Conservation (phyloP, 2,797 vertebrate genomes). For the Propithecus deckenii region DNA sequence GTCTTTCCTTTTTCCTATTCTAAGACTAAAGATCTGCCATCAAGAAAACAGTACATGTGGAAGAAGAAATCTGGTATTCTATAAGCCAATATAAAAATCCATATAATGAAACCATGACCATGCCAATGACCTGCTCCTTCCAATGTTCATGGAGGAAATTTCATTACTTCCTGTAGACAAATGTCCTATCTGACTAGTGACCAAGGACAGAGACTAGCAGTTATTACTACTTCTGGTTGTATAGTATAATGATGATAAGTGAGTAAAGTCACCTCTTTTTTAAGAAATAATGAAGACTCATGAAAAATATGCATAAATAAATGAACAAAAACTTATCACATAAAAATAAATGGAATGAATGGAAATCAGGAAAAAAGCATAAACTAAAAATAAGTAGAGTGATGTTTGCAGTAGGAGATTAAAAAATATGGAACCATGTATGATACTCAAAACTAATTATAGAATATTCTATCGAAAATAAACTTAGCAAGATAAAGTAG, state of each 20-base stretch:
- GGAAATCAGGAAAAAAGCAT: neutral
- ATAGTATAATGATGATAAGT: neutral
- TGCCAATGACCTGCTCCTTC: neutral
- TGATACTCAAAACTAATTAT: neutral
- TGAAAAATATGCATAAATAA: neutral
- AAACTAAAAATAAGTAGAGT: neutral
- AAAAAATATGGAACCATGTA: neutral
- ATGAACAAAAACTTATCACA: neutral
- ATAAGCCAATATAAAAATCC: neutral
- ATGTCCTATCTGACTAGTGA: neutral
- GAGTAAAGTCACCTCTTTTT: neutral
- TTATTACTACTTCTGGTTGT: neutral
- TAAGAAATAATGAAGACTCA: neutral
- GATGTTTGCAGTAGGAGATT: neutral
- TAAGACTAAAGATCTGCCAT: neutral
- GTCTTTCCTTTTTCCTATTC: neutral
- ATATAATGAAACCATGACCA: neutral
- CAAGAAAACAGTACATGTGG: neutral
- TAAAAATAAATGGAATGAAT: neutral
- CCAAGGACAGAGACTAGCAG: neutral
- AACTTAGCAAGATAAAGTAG: neutral
- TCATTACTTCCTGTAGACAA: neutral
- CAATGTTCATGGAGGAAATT: neutral
- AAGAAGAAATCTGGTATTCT: neutral
- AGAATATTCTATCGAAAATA: neutral